Conservation (phyloP, 2,797 vertebrate genomes). For the Anguilla marmorata region DNA sequence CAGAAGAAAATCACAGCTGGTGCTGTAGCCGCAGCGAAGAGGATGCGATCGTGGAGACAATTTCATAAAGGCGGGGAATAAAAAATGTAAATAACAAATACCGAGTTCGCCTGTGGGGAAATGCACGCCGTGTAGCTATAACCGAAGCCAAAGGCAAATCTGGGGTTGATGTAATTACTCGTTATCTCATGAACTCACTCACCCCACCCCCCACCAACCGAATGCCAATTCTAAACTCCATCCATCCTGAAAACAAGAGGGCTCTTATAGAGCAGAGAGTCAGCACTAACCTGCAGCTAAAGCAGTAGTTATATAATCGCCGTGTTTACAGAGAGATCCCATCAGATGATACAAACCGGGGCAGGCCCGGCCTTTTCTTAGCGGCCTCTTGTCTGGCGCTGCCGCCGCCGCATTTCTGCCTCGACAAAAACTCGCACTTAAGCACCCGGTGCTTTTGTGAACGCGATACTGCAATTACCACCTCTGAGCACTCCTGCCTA, state of each 20-base stretch:
- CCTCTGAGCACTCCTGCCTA: neutral
- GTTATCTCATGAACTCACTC: neutral
- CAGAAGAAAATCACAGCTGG: neutral
- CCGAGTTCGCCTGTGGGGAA: neutral
- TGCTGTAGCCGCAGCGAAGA: neutral
- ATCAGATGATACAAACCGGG: neutral
- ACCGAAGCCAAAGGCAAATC: neutral
- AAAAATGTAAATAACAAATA: neutral
- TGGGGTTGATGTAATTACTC: slow-evolving; percentile 7
- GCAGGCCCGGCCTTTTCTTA: neutral
- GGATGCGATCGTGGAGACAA: neutral
- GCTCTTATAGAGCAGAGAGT: neutral
- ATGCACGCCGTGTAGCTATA: neutral
- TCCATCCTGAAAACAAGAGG: neutral
- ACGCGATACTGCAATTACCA: neutral
- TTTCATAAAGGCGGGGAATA: neutral
- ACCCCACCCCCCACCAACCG: neutral
- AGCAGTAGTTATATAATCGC: neutral
- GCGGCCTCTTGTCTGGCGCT: neutral
- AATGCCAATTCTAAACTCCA: neutral
- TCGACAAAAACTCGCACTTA: neutral
- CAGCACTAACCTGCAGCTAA: neutral
- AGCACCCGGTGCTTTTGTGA: neutral
- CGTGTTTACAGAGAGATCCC: neutral
- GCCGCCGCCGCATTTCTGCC: neutral